Evolutionary conservation across 2,888 invertebrate species (phyloP).

Genomic region (Baccha elongata): DNA sequence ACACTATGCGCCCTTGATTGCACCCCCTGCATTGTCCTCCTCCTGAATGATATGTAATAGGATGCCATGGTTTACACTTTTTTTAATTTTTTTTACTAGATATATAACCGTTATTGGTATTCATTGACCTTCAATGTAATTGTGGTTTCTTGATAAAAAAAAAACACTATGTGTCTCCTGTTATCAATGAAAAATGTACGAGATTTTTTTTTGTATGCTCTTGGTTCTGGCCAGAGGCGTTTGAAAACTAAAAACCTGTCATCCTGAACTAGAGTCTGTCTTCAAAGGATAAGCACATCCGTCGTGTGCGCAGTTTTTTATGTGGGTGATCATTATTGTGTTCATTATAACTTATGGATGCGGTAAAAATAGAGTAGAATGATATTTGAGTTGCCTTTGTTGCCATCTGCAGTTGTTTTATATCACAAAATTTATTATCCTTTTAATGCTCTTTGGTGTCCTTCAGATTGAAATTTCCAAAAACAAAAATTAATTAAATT

Average conservation of each 20-base stretch:
- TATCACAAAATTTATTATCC: background rate
- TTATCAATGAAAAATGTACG: conserved; percentile 59
- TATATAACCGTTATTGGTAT: conserved; percentile 28
- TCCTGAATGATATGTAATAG: conserved; percentile 22
- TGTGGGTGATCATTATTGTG: conserved; percentile 52
- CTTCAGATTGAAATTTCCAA: conserved; percentile 10
- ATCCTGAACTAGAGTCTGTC: conserved; percentile 62
- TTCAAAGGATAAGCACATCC: conserved; percentile 46
- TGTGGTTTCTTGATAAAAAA: conserved; percentile 38
- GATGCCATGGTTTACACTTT: conserved; percentile 1
- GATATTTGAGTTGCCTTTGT: conserved; percentile 15
- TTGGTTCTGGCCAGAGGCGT: conserved; percentile 31
- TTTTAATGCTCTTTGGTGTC: background rate
- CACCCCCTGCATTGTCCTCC: conserved; percentile 32
- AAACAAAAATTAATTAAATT: conserved; percentile 1
- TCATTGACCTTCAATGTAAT: conserved; percentile 52
- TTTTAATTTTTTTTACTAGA: background rate
- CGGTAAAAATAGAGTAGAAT: background rate
- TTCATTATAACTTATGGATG: conserved; percentile 21
- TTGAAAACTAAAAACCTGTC: conserved; percentile 35
- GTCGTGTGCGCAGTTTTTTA: conserved; percentile 1
- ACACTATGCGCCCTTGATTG: conserved; percentile 47
- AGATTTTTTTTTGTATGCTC: background rate
- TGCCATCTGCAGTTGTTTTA: background rate
- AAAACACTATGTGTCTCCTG: conserved; percentile 45